These are phyloP conservation scores for Brachycybe producta DNA, from an alignment of 2,888 invertebrate species.

Conservation along the genomic window DNA sequence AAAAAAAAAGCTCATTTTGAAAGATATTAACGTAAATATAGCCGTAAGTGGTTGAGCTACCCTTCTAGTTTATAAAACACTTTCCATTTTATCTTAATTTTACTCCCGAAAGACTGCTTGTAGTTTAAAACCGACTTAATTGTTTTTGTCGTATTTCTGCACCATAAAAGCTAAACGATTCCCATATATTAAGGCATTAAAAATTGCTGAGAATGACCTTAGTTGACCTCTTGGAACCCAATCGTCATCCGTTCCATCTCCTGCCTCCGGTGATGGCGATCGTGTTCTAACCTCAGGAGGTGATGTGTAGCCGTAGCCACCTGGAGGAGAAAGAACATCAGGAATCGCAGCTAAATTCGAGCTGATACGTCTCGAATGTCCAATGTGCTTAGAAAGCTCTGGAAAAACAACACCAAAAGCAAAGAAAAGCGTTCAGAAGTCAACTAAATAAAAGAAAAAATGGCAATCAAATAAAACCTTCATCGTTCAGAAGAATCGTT, in stretches of 20 bases:
- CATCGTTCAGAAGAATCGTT: conserved; percentile 66
- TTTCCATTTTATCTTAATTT: too few species aligned
- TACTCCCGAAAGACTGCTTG: too few species aligned
- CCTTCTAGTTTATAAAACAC: too few species aligned
- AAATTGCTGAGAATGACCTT: too few species aligned
- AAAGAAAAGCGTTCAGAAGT: conserved; percentile 6
- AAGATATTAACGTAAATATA: too few species aligned
- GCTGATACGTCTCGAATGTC: conserved; percentile 3
- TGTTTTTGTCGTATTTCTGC: too few species aligned
- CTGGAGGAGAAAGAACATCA: neutral
- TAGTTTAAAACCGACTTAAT: too few species aligned
- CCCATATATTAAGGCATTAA: too few species aligned
- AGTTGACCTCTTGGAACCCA: conserved; percentile 19
- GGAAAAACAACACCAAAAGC: too few species aligned
- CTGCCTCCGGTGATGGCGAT: conserved; percentile 22
- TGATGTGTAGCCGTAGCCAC: conserved; percentile 20
- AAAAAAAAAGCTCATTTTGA: too few species aligned
- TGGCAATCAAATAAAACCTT: conserved; percentile 28
- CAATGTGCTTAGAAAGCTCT: neutral
- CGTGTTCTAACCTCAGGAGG: conserved; percentile 21
- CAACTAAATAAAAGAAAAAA: neutral
- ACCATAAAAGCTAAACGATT: too few species aligned
- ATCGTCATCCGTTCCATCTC: conserved; percentile 23
- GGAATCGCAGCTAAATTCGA: conserved; percentile 8
- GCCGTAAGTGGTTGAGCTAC: too few species aligned